phyloP scores from a whole-genome alignment of 2,797 vertebrate species.

The Myotis planiceps region DNA sequence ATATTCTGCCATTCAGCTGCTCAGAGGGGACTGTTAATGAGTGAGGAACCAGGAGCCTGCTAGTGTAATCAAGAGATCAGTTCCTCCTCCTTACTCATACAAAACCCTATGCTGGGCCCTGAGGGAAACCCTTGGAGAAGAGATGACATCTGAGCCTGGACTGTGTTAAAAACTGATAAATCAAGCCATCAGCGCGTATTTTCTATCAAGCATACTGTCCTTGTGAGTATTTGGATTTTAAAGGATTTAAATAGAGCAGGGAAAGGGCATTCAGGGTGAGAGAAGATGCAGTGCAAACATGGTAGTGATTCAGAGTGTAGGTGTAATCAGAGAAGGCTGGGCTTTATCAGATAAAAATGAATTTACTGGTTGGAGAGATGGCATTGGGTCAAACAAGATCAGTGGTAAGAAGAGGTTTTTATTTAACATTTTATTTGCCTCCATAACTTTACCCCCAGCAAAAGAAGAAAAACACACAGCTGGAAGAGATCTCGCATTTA shows the following conservation, averaged over 20 bases:
- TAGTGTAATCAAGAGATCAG: not conserved
- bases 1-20: not conserved
- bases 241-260: not conserved
- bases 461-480: not conserved
- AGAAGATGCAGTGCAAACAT: not conserved
- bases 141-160: not conserved
- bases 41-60: not conserved
- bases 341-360: conserved; percentile 26
- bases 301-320: not conserved
- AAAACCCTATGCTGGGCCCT: not conserved
- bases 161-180: not conserved
- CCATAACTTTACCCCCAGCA: not conserved
- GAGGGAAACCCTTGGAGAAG: not conserved
- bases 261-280: conserved; percentile 14
- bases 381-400: conserved; percentile 14
- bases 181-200: not conserved
- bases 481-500: not conserved
- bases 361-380: conserved; percentile 8
- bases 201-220: not conserved
- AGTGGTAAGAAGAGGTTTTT: not conserved
- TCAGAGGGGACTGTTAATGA: not conserved
- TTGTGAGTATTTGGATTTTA: conserved; percentile 3
- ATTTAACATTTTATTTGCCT: not conserved
- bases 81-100: not conserved
- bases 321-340: conserved; percentile 21